A percentile compares a stretch with the other conserved stretches of the same genome.
Conservation (phyloP, 2,888 invertebrate genomes). For the Linnaemya vulpina region DNA sequence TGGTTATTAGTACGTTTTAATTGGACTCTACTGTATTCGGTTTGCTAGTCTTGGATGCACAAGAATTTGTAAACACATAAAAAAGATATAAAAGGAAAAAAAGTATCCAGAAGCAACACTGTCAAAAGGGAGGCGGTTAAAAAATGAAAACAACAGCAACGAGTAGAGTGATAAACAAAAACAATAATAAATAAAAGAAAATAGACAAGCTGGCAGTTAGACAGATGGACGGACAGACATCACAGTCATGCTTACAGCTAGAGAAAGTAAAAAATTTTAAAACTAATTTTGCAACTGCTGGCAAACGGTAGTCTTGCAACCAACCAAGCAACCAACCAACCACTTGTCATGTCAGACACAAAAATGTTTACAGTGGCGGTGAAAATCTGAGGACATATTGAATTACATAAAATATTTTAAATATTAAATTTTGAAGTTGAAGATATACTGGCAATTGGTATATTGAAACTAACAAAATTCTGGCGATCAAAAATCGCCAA, state of each 20-base stretch:
- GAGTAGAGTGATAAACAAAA: constrained; percentile 4
- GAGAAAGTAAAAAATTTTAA: not conserved
- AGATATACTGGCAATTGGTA: too few relatives aligned
- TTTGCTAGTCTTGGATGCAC: not conserved
- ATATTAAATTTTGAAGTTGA: too few relatives aligned
- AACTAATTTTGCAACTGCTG: not conserved
- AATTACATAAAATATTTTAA: too few relatives aligned
- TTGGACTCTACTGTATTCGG: not conserved
- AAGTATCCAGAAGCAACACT: constrained; percentile 56
- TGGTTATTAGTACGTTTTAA: too few relatives aligned
- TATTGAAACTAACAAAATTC: too few relatives aligned
- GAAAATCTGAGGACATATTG: not conserved
- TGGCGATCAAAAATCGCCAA: too few relatives aligned
- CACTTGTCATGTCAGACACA: constrained; percentile 32
- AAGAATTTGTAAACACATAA: not conserved
- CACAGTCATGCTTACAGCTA: not conserved
- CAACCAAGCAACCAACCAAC: too few relatives aligned
- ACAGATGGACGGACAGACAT: constrained; percentile 25
- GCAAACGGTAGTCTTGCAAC: constrained; percentile 23
- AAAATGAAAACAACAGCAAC: constrained; percentile 26
- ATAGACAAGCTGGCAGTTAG: constrained; percentile 41
- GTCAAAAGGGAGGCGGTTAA: constrained; percentile 48
- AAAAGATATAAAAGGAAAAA: constrained; percentile 12
- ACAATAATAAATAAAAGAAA: constrained; percentile 17
- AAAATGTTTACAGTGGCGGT: not conserved